A percentile compares a stretch with the other conserved stretches of the same genome.
phyloP scores from a whole-genome alignment of 2,888 invertebrate species.

The Ochropleura leucogaster region DNA sequence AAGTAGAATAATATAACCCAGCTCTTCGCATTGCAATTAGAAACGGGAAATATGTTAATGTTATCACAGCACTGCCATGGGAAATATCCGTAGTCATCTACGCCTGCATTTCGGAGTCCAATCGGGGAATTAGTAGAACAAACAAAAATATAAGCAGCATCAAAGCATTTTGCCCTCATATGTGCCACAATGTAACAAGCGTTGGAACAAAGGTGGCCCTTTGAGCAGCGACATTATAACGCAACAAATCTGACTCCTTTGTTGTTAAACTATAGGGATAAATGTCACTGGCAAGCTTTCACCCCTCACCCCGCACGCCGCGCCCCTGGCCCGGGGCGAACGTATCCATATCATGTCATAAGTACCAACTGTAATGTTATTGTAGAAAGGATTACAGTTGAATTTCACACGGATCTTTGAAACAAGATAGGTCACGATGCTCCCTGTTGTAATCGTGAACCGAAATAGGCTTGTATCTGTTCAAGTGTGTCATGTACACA shows the following conservation, averaged over 20 bases:
- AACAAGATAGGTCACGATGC: slow-evolving; percentile 35
- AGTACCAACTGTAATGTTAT: slow-evolving; percentile 50
- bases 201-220: slow-evolving; percentile 75
- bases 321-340: slow-evolving; percentile 46
- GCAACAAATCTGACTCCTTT: slow-evolving; percentile 80
- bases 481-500: slow-evolving; percentile 1
- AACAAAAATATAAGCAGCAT: slow-evolving; percentile 63
- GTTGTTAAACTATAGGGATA: slow-evolving; percentile 83
- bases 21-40: slow-evolving; percentile 1
- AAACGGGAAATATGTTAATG: slow-evolving; percentile 7
- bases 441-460: slow-evolving; percentile 12
- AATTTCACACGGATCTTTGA: slow-evolving; percentile 38
- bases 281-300: slow-evolving; percentile 80
- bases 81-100: slow-evolving; percentile 29
- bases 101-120: slow-evolving; percentile 29
- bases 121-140: slow-evolving; percentile 44
- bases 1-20: neutral
- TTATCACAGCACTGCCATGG: slow-evolving; percentile 11
- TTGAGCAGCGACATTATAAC: slow-evolving; percentile 77
- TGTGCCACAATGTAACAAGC: slow-evolving; percentile 73
- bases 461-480: neutral
- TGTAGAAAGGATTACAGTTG: slow-evolving; percentile 48
- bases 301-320: slow-evolving; percentile 50
- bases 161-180: slow-evolving; percentile 72
- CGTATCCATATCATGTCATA: slow-evolving; percentile 55